Percentiles rank a stretch among this genome's conserved stretches.
phyloP scores from a whole-genome alignment of 2,797 vertebrate genomes.

The Danio tinwini region DNA sequence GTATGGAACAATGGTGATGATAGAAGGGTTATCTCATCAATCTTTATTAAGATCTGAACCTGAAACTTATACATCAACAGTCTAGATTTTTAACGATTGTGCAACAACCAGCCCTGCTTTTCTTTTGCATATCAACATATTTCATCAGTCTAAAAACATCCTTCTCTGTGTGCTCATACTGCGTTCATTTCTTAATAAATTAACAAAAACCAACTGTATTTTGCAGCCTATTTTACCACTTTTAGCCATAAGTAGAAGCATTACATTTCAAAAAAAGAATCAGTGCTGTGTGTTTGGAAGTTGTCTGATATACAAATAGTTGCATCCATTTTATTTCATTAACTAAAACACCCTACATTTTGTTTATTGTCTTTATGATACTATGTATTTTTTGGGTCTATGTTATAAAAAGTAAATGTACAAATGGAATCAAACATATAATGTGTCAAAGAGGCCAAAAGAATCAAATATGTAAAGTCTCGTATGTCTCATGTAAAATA shows the following conservation, averaged over 20 bases:
- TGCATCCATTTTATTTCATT: neutral
- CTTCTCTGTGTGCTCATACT: neutral
- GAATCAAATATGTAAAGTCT: too few relatives aligned
- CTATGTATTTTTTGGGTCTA: too few relatives aligned
- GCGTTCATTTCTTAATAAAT: neutral
- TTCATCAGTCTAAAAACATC: constrained; percentile 1
- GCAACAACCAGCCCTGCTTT: constrained; percentile 1
- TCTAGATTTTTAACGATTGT: constrained; percentile 27
- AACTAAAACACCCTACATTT: neutral
- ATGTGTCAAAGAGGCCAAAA: too few relatives aligned
- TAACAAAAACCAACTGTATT: neutral
- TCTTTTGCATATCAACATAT: neutral
- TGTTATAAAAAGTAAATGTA: too few relatives aligned
- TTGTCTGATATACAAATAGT: neutral
- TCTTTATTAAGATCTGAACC: neutral
- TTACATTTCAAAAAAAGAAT: neutral
- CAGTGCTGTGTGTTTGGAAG: neutral
- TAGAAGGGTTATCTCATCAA: neutral
- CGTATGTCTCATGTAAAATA: too few relatives aligned
- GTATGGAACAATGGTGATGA: neutral
- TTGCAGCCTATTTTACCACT: neutral
- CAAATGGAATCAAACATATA: too few relatives aligned
- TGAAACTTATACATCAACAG: neutral
- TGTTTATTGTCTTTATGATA: neutral
- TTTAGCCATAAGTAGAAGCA: neutral